Base-by-base conservation (phyloP, 1,140 invertebrate species). In the Anoplolepis gracilipes region DNA sequence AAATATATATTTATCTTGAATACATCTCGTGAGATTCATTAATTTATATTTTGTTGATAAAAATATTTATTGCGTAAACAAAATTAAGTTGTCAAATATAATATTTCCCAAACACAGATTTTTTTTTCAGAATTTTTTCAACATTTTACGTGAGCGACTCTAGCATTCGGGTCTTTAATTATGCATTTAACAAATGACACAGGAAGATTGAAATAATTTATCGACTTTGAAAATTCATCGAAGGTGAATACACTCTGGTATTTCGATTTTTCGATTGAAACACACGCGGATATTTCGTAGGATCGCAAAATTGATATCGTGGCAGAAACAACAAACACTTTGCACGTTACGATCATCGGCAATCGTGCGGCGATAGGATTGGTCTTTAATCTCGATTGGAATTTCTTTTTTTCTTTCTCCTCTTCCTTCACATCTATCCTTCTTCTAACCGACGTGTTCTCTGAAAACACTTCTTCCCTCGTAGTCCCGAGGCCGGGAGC, bases 321-420 rank as follows among this genome's bases (percentile, higher is more conserved):
- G 30, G 22, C 42, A n/a, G 64, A 65, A 81, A 62, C 76, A 72
- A 88, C 76, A 88, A 86, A 82, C 85, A 76, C 87, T n/a, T n/a
- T 76, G 55, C 76, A 57, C 88, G 75, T 79, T 81, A 61, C 36
- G 65, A 67, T 39, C 30, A 30, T 78, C 76, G 86, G 39, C 64
- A 72, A 87, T 85, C 73, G 82, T 25, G 62, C 36, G n/a, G 57
- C 77, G 85, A 85, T 88, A 76, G 61, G 76, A 88, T 86, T 86
- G 88, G 39, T 75, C 72, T 82, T 89, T 87, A 75, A 90, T 90
- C 88, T 85, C 87, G 85, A 87, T 89, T 79, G 75, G 85, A 81
- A 85, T 86, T 86, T 85, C 84, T 42, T 13, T 11, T 16, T 49
- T 22, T 65, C 72, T 16, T 8, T 11, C 46, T 33, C 49, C 33